Conservation (phyloP, 2,888 invertebrate species). For the Trichacis sp. region DNA sequence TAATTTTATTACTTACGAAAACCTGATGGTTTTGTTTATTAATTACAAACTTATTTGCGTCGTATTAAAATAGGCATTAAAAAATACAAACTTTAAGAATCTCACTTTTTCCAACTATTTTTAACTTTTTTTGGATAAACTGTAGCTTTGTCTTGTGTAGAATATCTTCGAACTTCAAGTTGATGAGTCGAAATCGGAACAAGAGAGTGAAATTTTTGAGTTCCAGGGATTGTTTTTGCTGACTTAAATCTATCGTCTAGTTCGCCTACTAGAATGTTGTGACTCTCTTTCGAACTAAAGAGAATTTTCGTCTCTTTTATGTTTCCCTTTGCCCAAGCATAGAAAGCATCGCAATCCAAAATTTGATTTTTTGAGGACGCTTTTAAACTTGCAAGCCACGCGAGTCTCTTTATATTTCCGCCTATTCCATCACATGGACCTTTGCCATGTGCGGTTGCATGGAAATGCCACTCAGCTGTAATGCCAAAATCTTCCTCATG, state of each 20-base stretch:
- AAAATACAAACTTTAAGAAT: too few species aligned
- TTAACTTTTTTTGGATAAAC: too few species aligned
- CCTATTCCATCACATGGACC: constrained; percentile 49
- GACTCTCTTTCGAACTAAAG: constrained; percentile 8
- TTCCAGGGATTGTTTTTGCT: constrained; percentile 10
- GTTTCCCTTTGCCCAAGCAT: constrained; percentile 10
- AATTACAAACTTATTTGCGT: too few species aligned
- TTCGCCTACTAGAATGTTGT: neutral
- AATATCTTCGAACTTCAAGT: neutral
- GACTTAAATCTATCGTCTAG: constrained; percentile 7
- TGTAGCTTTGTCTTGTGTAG: too few species aligned
- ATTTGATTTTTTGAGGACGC: constrained; percentile 4
- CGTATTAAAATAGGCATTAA: too few species aligned
- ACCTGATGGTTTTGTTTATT: too few species aligned
- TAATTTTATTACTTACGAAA: too few species aligned
- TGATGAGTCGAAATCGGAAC: neutral
- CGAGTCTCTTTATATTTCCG: constrained; percentile 12
- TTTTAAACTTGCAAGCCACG: constrained; percentile 8
- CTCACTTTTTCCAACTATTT: too few species aligned
- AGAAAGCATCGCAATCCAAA: neutral
- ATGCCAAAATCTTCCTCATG: constrained; percentile 30
- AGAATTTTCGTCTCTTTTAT: constrained; percentile 8
- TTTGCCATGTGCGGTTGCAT: constrained; percentile 49
- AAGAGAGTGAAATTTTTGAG: constrained; percentile 9
- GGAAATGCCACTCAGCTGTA: constrained; percentile 49